Percentiles rank a stretch among this genome's conserved stretches.
Evolutionary conservation across 1,140 invertebrate genomes (phyloP).

Genomic region (Ephestia elutella): DNA sequence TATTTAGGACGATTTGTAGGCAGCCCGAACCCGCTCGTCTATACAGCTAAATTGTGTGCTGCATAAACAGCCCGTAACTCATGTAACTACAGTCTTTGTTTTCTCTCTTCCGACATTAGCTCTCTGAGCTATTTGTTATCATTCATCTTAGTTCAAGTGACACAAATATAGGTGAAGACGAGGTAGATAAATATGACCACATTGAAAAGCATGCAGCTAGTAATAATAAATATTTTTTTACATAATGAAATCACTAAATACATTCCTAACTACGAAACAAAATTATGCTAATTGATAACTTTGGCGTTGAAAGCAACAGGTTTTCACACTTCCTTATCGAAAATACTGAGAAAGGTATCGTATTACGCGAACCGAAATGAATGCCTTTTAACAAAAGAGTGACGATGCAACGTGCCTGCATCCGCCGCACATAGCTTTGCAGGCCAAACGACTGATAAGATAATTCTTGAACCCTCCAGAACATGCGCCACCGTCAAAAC

Average conservation of each 20-base stretch:
- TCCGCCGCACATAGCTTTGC: constrained; percentile 35
- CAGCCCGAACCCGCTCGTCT: constrained; percentile 37
- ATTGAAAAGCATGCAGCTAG: no score
- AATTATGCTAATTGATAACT: no score
- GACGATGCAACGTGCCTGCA: constrained; percentile 34
- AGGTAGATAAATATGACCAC: background rate
- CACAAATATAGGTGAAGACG: background rate
- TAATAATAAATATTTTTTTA: background rate
- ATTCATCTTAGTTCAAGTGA: background rate
- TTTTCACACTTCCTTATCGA: constrained; percentile 48
- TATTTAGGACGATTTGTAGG: constrained; percentile 52
- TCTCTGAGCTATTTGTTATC: constrained; percentile 7
- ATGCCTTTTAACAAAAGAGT: constrained; percentile 31
- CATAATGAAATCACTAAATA: background rate
- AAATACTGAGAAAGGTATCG: constrained; percentile 38
- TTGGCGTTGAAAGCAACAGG: background rate
- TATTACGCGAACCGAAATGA: constrained; percentile 26
- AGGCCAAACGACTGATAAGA: constrained; percentile 38
- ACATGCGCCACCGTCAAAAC: no score
- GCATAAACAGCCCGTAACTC: constrained; percentile 51
- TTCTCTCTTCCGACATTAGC: constrained; percentile 17
- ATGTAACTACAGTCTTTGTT: constrained; percentile 29
- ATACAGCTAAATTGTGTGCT: constrained; percentile 44
- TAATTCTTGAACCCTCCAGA: constrained; percentile 13
- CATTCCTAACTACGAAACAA: no score